A percentile compares a stretch with the other conserved stretches of the same genome.
phyloP scores from a whole-genome alignment of 2,797 vertebrate genomes.

The Pseudomugil tenellus region DNA sequence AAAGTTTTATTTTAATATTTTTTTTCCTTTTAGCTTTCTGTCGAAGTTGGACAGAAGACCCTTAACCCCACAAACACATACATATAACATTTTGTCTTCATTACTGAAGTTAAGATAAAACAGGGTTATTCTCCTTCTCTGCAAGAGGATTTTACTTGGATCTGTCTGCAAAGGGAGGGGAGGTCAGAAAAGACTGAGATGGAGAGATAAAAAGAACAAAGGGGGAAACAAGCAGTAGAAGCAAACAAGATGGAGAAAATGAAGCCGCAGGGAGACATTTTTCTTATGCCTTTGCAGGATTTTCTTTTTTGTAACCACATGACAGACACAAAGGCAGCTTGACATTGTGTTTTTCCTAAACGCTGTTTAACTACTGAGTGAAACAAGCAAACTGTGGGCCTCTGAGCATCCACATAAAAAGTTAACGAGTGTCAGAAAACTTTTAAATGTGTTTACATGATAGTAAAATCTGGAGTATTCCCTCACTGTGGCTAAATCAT shows the following conservation, averaged over 20 bases:
- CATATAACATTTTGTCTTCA: conserved; percentile 8
- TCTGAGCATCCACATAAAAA: conserved; percentile 44
- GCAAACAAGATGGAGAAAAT: conserved; percentile 19
- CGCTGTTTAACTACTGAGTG: conserved; percentile 13
- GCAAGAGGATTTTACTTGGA: conserved; percentile 19
- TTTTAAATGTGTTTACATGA: conserved; percentile 50
- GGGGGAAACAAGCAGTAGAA: background rate
- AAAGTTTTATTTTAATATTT: background rate
- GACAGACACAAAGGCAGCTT: conserved; percentile 12
- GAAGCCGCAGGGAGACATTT: conserved; percentile 19
- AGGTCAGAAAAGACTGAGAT: conserved; percentile 12
- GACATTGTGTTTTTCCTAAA: conserved; percentile 13
- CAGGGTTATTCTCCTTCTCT: conserved; percentile 15
- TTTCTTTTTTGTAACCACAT: conserved; percentile 5
- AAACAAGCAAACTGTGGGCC: conserved; percentile 15
- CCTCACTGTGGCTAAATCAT: conserved; percentile 4
- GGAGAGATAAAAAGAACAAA: conserved; percentile 33
- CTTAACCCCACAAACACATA: background rate
- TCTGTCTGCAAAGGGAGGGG: background rate
- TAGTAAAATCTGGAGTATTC: conserved; percentile 5
- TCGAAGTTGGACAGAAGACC: background rate
- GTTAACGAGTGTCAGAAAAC: conserved; percentile 51
- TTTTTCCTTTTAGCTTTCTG: background rate
- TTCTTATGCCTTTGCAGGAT: conserved; percentile 9
- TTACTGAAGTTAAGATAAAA: conserved; percentile 31